Conservation (phyloP, 2,113 vertebrate genomes). For the Salvelinus fontinalis region DNA sequence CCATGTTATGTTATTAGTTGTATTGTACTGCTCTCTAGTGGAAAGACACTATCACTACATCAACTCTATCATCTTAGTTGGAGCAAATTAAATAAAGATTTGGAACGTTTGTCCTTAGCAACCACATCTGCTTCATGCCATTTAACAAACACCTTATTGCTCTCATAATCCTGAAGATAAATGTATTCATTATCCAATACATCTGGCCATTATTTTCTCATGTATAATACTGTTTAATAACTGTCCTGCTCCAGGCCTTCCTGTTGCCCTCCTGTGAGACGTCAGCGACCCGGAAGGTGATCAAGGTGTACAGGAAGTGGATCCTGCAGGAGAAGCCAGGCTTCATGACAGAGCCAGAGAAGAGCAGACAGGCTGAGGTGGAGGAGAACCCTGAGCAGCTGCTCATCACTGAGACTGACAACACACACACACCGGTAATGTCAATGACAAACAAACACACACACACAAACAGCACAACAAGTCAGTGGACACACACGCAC, state of each 20-base stretch:
- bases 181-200: no score
- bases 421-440: conserved; percentile 71
- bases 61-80: neutral
- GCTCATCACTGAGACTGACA: conserved; percentile 71
- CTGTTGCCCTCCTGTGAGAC: conserved; percentile 90
- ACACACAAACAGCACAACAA: neutral
- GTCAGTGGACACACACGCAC: neutral
- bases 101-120: neutral
- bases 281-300: conserved; percentile 89
- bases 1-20: conserved; percentile 8
- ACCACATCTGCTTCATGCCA: neutral
- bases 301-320: conserved; percentile 96
- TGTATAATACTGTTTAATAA: neutral
- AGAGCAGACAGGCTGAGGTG: conserved; percentile 62
- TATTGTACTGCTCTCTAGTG: conserved; percentile 67
- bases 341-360: conserved; percentile 95
- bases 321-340: conserved; percentile 89
- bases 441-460: neutral
- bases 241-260: conserved; percentile 81
- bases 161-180: no score
- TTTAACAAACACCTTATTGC: no score
- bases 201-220: no score
- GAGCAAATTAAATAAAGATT: neutral
- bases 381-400: conserved; percentile 68
- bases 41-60: neutral